phyloP scores from a whole-genome alignment of 2,888 invertebrate species.

The Gisinianus flammeolus region DNA sequence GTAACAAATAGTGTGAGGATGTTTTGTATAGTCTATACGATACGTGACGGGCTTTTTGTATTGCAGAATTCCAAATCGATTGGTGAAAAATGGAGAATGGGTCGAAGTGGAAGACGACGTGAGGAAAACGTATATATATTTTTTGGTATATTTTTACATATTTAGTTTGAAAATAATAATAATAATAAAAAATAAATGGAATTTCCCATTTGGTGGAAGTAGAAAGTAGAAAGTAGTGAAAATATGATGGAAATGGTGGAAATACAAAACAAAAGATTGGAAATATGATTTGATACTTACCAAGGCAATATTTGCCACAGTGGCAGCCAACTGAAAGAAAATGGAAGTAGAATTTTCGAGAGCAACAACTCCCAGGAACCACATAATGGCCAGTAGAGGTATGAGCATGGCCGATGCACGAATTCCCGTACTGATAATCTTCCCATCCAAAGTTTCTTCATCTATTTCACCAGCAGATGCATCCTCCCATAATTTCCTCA shows the following conservation, averaged over 20 bases:
- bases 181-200: not conserved
- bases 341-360: slow-evolving; percentile 69
- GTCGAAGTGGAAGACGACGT: not conserved
- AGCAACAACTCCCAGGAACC: slow-evolving; percentile 77
- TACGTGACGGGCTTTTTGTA: too few species aligned
- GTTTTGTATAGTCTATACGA: too few species aligned
- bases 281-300: too few species aligned
- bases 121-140: not conserved
- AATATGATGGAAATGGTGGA: too few species aligned
- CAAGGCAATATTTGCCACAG: slow-evolving; percentile 60
- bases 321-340: slow-evolving; percentile 61
- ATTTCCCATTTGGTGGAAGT: not conserved
- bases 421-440: slow-evolving; percentile 58
- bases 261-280: not conserved
- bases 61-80: not conserved
- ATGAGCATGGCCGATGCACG: slow-evolving; percentile 72
- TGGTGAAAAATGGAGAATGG: not conserved
- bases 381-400: slow-evolving; percentile 74
- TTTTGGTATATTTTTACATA: too few species aligned
- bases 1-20: too few species aligned
- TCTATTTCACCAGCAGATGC: slow-evolving; percentile 57
- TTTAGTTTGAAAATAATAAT: not conserved
- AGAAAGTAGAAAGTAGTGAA: not conserved
- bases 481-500: slow-evolving; percentile 58
- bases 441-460: slow-evolving; percentile 58